These are phyloP conservation scores for Augochlorella aurata DNA, from an alignment of 2,888 invertebrate species.

Conservation along the genomic window DNA sequence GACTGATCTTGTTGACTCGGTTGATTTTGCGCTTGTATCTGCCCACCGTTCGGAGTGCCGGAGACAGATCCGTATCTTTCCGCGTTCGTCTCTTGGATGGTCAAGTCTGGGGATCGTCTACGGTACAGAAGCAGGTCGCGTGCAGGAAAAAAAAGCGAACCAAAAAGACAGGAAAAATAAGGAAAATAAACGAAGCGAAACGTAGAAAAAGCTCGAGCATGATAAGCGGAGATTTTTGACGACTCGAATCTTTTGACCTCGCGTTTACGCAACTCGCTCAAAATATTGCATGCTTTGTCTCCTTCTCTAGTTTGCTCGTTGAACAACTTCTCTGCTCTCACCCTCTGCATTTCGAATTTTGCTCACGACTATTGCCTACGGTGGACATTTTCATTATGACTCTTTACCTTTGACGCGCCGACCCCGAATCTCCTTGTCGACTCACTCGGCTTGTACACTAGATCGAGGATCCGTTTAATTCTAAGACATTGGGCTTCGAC, in stretches of 20 bases:
- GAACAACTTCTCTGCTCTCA: conserved; percentile 16
- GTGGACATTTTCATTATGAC: background rate
- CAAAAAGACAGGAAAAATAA: conserved; percentile 49
- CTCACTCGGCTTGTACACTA: background rate
- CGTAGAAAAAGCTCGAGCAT: conserved; percentile 13
- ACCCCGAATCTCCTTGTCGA: background rate
- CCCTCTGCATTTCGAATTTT: conserved; percentile 1
- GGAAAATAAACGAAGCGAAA: background rate
- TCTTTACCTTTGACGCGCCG: background rate
- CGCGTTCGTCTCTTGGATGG: conserved; percentile 78
- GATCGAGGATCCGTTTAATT: background rate
- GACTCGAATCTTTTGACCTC: background rate
- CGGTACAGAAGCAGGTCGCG: conserved; percentile 71
- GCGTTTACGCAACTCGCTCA: background rate
- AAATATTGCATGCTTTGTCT: background rate
- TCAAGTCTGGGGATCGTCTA: conserved; percentile 80
- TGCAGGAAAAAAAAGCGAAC: conserved; percentile 64
- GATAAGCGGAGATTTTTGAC: background rate
- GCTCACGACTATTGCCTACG: background rate
- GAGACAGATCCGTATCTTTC: conserved; percentile 79
- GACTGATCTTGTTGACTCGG: conserved; percentile 50
- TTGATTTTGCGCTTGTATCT: conserved; percentile 58
- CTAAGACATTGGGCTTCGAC: background rate
- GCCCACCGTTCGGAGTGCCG: conserved; percentile 71
- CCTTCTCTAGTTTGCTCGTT: background rate